phyloP scores from a whole-genome alignment of 1,140 invertebrate genomes.

The Gonatopus flavifemur region DNA sequence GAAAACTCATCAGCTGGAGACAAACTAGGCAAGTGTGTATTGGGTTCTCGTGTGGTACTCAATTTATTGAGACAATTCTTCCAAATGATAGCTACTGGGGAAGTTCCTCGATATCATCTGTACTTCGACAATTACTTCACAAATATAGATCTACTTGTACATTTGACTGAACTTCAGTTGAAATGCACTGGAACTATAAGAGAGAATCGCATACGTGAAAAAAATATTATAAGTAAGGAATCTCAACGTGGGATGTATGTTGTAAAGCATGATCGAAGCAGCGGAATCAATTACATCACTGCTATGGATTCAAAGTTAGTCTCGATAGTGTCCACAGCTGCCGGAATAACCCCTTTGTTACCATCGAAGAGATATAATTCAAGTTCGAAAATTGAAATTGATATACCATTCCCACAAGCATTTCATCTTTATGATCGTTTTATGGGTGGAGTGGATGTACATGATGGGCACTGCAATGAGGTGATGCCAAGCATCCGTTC shows the following conservation, averaged over 20 bases:
- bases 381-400: background rate
- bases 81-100: conserved; percentile 4
- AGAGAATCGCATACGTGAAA: conserved; percentile 13
- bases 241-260: background rate
- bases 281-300: conserved; percentile 16
- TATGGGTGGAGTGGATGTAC: too few relatives aligned
- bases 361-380: background rate
- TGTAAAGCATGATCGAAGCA: conserved; percentile 11
- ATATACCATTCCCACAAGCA: too few relatives aligned
- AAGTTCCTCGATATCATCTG: conserved; percentile 11
- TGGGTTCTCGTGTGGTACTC: conserved; percentile 15
- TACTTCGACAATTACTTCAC: conserved; percentile 18
- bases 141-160: conserved; percentile 14
- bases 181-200: conserved; percentile 16
- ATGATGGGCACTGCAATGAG: background rate
- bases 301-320: conserved; percentile 16
- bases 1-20: conserved; percentile 18
- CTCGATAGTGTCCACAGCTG: background rate
- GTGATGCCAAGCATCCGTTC: background rate
- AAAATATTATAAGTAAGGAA: conserved; percentile 7
- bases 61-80: conserved; percentile 15
- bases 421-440: too few relatives aligned
- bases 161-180: conserved; percentile 9
- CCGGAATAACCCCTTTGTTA: background rate
- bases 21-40: conserved; percentile 12